A percentile compares a stretch with the other conserved stretches of the same genome.
phyloP scores from a whole-genome alignment of 1,140 invertebrate species.

The Antheraea mylitta region DNA sequence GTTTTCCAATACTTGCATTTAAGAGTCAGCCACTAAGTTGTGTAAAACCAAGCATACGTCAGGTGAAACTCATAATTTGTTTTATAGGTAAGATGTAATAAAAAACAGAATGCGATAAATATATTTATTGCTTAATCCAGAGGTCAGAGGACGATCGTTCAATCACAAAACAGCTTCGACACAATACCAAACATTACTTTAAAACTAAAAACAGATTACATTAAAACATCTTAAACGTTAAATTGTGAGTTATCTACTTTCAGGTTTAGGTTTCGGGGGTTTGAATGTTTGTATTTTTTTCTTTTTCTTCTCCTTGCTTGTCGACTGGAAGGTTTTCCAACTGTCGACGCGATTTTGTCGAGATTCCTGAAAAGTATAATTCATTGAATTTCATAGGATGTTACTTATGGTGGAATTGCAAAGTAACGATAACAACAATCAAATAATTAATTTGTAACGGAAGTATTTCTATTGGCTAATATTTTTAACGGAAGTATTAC shows the following conservation, averaged over 20 bases:
- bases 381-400: no score
- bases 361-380: slow-evolving; percentile 85
- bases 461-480: no score
- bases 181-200: not conserved
- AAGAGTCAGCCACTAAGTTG: no score
- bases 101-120: not conserved
- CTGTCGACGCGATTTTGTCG: slow-evolving; percentile 95
- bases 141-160: not conserved
- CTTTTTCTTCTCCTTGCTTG: slow-evolving; percentile 83
- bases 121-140: not conserved
- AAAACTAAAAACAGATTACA: not conserved
- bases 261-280: slow-evolving; percentile 97
- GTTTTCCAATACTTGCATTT: no score
- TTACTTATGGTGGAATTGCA: no score
- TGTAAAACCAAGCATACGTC: no score
- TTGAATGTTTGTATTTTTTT: slow-evolving; percentile 91
- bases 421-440: no score
- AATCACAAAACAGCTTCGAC: slow-evolving; percentile 1
- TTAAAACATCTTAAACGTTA: not conserved
- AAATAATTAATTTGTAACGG: no score
- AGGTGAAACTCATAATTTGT: no score
- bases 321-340: slow-evolving; percentile 96
- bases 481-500: no score
- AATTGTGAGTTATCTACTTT: slow-evolving; percentile 86
- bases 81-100: not conserved